Percentiles rank a stretch among this genome's conserved stretches.
Conservation (phyloP, 2,888 invertebrate genomes). For the Cantharis flavilabris region DNA sequence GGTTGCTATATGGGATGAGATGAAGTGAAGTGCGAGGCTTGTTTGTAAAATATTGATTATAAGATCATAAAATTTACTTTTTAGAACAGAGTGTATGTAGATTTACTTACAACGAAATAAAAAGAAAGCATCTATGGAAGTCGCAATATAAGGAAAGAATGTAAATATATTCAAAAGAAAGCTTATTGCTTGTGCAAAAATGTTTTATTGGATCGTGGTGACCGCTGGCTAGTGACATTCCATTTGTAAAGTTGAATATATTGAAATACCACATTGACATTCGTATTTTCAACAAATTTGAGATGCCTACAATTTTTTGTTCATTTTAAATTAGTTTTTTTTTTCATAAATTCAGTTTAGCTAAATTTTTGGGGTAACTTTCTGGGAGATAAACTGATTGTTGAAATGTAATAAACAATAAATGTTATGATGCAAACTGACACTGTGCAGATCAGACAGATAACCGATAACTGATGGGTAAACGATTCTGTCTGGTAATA, state of each 20-base stretch:
- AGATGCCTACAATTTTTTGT: conserved; percentile 1
- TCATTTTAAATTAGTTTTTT: neutral
- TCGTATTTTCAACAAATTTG: conserved; percentile 17
- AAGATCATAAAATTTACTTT: neutral
- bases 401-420: conserved; percentile 39
- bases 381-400: conserved; percentile 21
- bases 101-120: conserved; percentile 15
- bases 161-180: conserved; percentile 33
- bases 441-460: conserved; percentile 29
- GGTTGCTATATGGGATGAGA: conserved; percentile 11
- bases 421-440: conserved; percentile 33
- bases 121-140: conserved; percentile 8
- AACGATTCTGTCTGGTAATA: conserved; percentile 49
- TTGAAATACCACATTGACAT: conserved; percentile 53
- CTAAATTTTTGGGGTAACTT: neutral
- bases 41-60: conserved; percentile 24
- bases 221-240: conserved; percentile 41
- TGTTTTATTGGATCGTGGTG: conserved; percentile 40
- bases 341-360: neutral
- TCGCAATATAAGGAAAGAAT: conserved; percentile 29
- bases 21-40: conserved; percentile 11
- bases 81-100: neutral
- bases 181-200: conserved; percentile 37
- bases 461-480: conserved; percentile 44
- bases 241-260: conserved; percentile 47